Percentiles rank a stretch among this genome's conserved stretches.
Conservation (phyloP, 2,888 invertebrate species). For the Drosophila tripunctata region DNA sequence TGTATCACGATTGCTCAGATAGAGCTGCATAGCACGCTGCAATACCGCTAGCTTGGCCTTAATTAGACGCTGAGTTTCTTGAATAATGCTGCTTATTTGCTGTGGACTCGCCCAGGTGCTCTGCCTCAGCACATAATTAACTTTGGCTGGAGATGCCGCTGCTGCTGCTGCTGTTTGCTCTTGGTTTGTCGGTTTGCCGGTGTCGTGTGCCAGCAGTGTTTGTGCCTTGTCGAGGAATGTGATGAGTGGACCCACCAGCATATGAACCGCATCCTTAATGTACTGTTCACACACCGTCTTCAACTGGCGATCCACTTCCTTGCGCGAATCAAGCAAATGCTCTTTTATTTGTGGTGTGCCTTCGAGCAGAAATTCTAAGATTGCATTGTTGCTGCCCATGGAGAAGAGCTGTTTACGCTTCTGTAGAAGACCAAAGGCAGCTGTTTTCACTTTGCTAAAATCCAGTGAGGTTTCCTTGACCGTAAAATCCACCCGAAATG, state of each 20-base stretch:
- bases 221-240: constrained; percentile 90
- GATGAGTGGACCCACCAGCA: constrained; percentile 90
- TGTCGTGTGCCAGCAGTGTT: constrained; percentile 53
- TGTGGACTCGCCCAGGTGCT: constrained; percentile 89
- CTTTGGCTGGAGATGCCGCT: too few relatives aligned
- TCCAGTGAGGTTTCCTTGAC: constrained; percentile 97
- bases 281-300: constrained; percentile 95
- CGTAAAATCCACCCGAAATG: constrained; percentile 97
- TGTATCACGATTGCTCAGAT: constrained; percentile 97
- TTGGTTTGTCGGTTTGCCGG: constrained; percentile 30
- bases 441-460: constrained; percentile 95
- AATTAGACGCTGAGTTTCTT: constrained; percentile 91
- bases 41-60: constrained; percentile 91
- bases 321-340: constrained; percentile 95
- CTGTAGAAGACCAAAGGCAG: constrained; percentile 90
- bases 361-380: constrained; percentile 95
- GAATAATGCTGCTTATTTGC: constrained; percentile 89
- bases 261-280: constrained; percentile 91
- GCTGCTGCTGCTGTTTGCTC: constrained; percentile 32
- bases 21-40: constrained; percentile 96
- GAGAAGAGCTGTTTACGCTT: constrained; percentile 94
- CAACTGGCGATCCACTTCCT: constrained; percentile 96
- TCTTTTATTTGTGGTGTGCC: constrained; percentile 97
- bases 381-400: constrained; percentile 93
- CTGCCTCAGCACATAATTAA: constrained; percentile 83